Evolutionary conservation across 2,113 vertebrate genomes (phyloP).

Genomic region (Silurus glanis): DNA sequence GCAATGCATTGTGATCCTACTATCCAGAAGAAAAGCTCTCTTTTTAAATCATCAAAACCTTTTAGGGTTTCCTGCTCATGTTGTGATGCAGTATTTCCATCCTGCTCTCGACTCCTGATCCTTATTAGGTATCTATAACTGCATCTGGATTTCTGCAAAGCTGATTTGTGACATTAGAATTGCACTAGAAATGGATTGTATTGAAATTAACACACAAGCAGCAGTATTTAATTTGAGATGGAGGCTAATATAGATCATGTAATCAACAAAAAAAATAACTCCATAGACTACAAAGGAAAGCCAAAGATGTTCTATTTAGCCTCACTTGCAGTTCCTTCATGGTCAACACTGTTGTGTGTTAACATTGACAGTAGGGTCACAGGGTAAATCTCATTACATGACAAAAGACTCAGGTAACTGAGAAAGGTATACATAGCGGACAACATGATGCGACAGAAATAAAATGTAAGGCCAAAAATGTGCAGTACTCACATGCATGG

Average conservation of each 20-base stretch:
- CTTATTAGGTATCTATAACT: background rate
- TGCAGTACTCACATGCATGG: slow-evolving; percentile 82
- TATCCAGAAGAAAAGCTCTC: background rate
- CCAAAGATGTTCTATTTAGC: background rate
- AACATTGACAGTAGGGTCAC: background rate
- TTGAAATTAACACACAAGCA: background rate
- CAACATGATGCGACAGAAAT: background rate
- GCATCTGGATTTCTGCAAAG: background rate
- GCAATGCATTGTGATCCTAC: background rate
- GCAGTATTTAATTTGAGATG: background rate
- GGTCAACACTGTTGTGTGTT: background rate
- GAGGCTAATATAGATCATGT: background rate
- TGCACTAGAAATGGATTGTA: background rate
- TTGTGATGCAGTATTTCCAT: background rate
- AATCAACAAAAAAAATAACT: background rate
- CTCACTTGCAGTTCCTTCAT: background rate
- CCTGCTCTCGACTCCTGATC: background rate
- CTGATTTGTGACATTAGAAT: background rate
- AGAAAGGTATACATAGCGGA: background rate
- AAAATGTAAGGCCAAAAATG: background rate
- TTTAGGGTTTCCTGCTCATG: background rate
- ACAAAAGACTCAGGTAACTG: background rate
- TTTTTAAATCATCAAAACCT: background rate
- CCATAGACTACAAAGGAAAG: background rate
- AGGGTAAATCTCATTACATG: background rate